Base-by-base conservation (phyloP, 1,140 invertebrate species). In the Drosophila rufa region DNA sequence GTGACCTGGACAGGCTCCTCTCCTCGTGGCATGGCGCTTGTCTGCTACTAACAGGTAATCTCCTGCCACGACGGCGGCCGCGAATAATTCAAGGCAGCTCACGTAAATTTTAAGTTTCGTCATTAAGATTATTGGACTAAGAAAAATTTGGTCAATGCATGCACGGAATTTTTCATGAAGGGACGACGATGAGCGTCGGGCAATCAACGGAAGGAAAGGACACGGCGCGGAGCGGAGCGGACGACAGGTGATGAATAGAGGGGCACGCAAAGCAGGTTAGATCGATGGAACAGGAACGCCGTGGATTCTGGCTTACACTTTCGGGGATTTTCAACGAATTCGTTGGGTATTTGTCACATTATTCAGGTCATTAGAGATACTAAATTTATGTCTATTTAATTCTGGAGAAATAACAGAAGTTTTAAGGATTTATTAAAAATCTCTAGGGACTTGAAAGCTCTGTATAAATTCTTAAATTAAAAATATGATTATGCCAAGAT, bases 91-190 rank as follows among this genome's bases (percentile, higher is more conserved):
- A 81, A 89, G 64, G 81, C 84, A 89, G 85, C 84, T 89, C 84
- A 89, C 84, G 84, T 89, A 90, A 84, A 89, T 90, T 89, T 89
- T 90, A 89, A 89, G 84, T 89, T 89, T 89, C 85, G 85, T 89
- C 84, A 89, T 89, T 89, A 89, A 89, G 84, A 89, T 89, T 89
- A 89, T 89, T 89, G 82, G 84, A 87, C 84, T 89, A 89, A 87
- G 85, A 77, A 84, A 84, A 81, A 80, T 84, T 84, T 84, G 55
- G 76, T 77, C 68, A 84, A 76, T 60, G 74, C 84, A 84, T 89
- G 84, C 70, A 73, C 85, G 79, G 84, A 89, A 89, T 89, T 89
- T 90, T 81, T 89, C 84, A 89, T 90, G 84, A 89, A 67, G 59
- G 67, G 57, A 46, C 75, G 51, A 59, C 48, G 57, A 15, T 56